Conservation (phyloP, 2,797 vertebrate genomes). For the Echeneis naucrates region DNA sequence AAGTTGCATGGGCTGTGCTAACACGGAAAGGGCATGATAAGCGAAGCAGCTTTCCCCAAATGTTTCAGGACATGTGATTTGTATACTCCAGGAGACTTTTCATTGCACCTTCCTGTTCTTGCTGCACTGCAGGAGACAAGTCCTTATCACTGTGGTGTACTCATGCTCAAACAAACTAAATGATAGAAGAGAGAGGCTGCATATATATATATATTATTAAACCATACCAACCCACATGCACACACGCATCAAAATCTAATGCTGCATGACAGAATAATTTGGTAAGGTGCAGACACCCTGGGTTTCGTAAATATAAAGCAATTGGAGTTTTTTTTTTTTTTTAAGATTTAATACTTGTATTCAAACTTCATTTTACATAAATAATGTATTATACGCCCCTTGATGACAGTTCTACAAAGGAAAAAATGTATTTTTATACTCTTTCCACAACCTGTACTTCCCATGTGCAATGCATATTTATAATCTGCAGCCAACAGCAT, state of each 20-base stretch:
- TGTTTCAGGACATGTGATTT: constrained; percentile 9
- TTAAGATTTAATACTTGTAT: constrained; percentile 17
- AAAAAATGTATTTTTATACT: constrained; percentile 21
- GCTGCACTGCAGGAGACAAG: constrained; percentile 43
- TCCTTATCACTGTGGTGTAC: constrained; percentile 44
- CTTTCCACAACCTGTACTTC: constrained; percentile 9
- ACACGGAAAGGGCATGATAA: constrained; percentile 45
- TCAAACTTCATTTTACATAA: constrained; percentile 28
- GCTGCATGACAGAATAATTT: constrained; percentile 54
- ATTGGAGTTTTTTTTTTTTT: constrained; percentile 4
- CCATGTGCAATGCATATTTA: constrained; percentile 9
- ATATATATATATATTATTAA: constrained; percentile 27
- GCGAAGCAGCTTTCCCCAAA: constrained; percentile 35
- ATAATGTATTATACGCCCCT: constrained; percentile 6
- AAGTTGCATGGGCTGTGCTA: constrained; percentile 41
- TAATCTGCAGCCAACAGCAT: constrained; percentile 28
- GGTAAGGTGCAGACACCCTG: constrained; percentile 7
- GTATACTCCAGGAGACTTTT: not conserved
- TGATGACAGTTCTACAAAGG: constrained; percentile 3
- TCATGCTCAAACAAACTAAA: constrained; percentile 50
- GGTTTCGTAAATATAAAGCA: constrained; percentile 44
- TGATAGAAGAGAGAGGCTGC: constrained; percentile 42
- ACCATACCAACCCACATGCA: constrained; percentile 11
- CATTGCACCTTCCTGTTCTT: constrained; percentile 13
- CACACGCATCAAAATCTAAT: constrained; percentile 40